Evolutionary conservation across 30 jellyfish, hydroid and myxozoan species (phyloP), one percentile per base, ranked within the genome.

Genomic region (Phacellophora camtschatica): DNA sequence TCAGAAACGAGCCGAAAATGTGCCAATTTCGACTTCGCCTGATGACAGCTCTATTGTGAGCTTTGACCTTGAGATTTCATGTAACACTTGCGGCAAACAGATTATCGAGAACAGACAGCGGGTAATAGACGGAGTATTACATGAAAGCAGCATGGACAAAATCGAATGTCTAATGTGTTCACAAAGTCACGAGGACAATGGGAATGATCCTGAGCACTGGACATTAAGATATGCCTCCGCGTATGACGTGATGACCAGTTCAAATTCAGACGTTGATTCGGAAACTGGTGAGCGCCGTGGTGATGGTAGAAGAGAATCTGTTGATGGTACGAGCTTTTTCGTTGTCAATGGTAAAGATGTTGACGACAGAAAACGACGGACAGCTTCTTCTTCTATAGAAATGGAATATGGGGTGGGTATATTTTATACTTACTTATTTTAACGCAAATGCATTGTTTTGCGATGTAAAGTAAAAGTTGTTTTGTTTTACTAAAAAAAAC

Each of bases 31-130:
- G 51, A 20, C 79, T 42, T 54, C 57, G 32, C 46, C 77, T n/a
- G 74, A 58, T n/a, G 46, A 25, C 23, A 55, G 28, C 19, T 59
- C 85, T 5, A 25, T 61, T 9, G 29, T 69, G 71, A 94, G 99
- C 50, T 94, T 94, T 63, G 97, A 94, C 61, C 48, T 94, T 33
- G 99, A 87, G 66, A 79, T 86, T 35, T 65, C 88, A 5, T 94
- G 99, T 36, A 84, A 77, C 33, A 68, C 82, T 12, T 94, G 99
- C 80, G 99, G 99, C 33, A 94, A 94, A 70, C 83, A 87, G 81
- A 86, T 94, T 39, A 88, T 86, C 45, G 99, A 86, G 64, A 83
- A 95, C 51, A 82, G 95, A 24, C 85, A 65, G 54, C 90, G 90
- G 12, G 88, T 94, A 4, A 22, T 72, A 25, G 92, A 83, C 34